Conservation (phyloP, 2,113 vertebrate genomes). For the Xerus inauris region DNA sequence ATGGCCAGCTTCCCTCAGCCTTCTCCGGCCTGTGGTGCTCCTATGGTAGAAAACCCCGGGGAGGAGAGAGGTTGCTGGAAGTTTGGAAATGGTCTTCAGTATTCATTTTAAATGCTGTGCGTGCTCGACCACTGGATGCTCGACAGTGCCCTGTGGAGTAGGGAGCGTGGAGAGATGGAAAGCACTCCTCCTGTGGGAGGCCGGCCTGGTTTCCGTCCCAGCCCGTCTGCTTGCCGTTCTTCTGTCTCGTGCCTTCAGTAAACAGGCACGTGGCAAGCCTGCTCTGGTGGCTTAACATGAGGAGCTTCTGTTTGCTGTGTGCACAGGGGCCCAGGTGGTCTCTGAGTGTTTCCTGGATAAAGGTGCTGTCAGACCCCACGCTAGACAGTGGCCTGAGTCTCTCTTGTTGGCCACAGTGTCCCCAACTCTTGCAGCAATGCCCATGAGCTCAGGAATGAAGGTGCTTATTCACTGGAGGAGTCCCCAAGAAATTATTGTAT, state of each 20-base stretch:
- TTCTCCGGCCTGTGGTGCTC: not conserved
- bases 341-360: not conserved
- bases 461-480: not conserved
- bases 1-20: too few relatives aligned
- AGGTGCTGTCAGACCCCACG: too few relatives aligned
- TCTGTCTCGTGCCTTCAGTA: not conserved
- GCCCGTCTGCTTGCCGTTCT: rapidly evolving
- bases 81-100: not conserved
- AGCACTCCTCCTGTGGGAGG: not conserved
- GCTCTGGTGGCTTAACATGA: not conserved
- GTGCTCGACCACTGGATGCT: rapidly evolving
- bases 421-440: not conserved
- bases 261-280: rapidly evolving
- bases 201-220: rapidly evolving
- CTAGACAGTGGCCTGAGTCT: not conserved
- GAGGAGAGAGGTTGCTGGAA: not conserved
- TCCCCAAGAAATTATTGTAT: not conserved
- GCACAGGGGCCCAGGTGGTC: not conserved
- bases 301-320: not conserved
- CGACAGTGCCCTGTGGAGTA: not conserved
- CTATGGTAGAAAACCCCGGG: not conserved
- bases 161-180: too few relatives aligned
- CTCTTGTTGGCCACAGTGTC: not conserved
- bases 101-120: too few relatives aligned
- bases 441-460: not conserved